Conservation (phyloP, 2,888 invertebrate species). For the Oscheius onirici region DNA sequence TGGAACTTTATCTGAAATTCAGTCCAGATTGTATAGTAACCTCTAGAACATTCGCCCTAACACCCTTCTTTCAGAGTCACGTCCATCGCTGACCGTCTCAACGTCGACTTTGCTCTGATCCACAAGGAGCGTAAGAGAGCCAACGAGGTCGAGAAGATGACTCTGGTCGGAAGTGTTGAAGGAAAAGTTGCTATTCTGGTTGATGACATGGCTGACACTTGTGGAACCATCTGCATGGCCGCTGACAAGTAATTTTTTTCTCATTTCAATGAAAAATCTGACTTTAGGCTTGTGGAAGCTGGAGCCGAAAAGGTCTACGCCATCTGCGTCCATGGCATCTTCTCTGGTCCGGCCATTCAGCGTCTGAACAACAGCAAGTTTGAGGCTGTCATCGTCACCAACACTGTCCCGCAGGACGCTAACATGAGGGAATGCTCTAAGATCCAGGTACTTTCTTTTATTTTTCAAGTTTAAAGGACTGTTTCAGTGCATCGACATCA, state of each 20-base stretch:
- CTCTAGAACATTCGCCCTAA: too few relatives aligned
- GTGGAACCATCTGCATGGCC: slow-evolving; percentile 92
- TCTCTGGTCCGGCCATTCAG: slow-evolving; percentile 92
- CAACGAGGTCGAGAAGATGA: slow-evolving; percentile 95
- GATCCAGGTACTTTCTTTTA: slow-evolving; percentile 78
- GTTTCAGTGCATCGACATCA: slow-evolving; percentile 94
- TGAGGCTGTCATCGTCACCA: slow-evolving; percentile 94
- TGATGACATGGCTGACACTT: slow-evolving; percentile 96
- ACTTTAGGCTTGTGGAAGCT: slow-evolving; percentile 78
- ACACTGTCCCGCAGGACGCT: slow-evolving; percentile 92
- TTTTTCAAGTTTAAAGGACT: too few relatives aligned
- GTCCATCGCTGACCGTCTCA: slow-evolving; percentile 86
- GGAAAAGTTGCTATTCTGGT: slow-evolving; percentile 88
- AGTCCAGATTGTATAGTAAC: too few relatives aligned
- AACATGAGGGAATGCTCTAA: slow-evolving; percentile 91
- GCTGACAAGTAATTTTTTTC: slow-evolving; percentile 80
- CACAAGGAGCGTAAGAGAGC: slow-evolving; percentile 95
- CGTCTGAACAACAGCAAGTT: slow-evolving; percentile 90
- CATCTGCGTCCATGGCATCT: slow-evolving; percentile 92
- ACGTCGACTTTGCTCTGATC: slow-evolving; percentile 93
- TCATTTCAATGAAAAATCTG: too few relatives aligned
- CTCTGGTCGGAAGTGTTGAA: slow-evolving; percentile 91
- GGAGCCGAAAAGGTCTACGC: slow-evolving; percentile 80
- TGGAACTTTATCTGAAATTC: too few relatives aligned
- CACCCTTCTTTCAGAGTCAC: slow-evolving; percentile 72